Evolutionary conservation across 2,888 invertebrate genomes (phyloP).

Genomic region (Caenorhabditis becei): DNA sequence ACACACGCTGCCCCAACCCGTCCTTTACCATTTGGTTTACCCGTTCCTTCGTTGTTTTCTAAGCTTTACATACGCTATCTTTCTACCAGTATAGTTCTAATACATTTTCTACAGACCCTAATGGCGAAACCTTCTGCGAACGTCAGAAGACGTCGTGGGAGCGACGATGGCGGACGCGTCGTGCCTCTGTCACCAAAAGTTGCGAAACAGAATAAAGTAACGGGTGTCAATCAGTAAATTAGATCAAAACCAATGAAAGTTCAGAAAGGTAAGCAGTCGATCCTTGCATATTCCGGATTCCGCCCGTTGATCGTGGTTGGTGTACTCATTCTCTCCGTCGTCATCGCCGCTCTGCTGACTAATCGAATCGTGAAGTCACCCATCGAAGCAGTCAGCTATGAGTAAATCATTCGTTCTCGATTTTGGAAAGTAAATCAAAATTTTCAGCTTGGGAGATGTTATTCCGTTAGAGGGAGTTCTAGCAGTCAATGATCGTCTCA

Average conservation of each 20-base stretch:
- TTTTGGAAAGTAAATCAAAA: not conserved
- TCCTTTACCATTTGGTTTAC: conserved; percentile 34
- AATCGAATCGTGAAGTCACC: conserved; percentile 38
- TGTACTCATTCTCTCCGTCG: conserved; percentile 33
- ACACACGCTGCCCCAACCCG: conserved; percentile 18
- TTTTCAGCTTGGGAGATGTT: conserved; percentile 47
- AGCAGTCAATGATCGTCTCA: conserved; percentile 53
- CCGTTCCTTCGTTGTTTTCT: not conserved
- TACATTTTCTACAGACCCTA: not conserved
- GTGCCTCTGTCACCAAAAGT: conserved; percentile 15
- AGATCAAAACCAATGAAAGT: not conserved
- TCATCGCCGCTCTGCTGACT: conserved; percentile 50
- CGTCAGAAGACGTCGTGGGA: conserved; percentile 20
- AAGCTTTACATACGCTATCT: no score
- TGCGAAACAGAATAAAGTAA: conserved; percentile 26
- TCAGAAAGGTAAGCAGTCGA: conserved; percentile 1
- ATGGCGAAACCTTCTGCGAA: conserved; percentile 20
- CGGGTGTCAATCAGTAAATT: not conserved
- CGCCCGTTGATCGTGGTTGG: conserved; percentile 6
- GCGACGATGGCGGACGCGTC: conserved; percentile 17
- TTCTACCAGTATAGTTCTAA: not conserved
- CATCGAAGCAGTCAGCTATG: conserved; percentile 46
- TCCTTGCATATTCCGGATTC: not conserved
- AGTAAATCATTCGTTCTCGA: conserved; percentile 34
- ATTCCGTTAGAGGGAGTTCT: conserved; percentile 54